phyloP scores from a whole-genome alignment of 2,888 invertebrate genomes.

The Sepioteuthis lessoniana region DNA sequence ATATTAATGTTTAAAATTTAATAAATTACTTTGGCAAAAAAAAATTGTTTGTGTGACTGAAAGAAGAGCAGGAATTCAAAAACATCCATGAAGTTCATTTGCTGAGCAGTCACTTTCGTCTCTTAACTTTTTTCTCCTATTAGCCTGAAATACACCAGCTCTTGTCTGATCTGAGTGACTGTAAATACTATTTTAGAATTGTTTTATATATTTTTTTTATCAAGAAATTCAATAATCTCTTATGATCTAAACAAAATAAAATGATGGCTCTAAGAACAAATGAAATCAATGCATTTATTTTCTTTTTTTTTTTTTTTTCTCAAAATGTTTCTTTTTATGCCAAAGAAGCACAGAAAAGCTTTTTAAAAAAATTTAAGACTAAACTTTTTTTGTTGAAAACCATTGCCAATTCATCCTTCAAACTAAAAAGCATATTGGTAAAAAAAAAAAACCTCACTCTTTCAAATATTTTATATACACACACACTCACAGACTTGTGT shows the following conservation, averaged over 20 bases:
- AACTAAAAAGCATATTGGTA: not conserved
- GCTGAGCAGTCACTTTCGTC: too few relatives aligned
- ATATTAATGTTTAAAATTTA: not conserved
- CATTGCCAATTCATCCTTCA: constrained; percentile 4
- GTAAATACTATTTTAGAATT: too few relatives aligned
- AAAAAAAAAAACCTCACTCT: not conserved
- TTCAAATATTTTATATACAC: not conserved
- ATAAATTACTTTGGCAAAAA: not conserved
- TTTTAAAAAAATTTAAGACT: not conserved
- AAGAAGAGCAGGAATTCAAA: too few relatives aligned
- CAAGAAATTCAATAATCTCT: not conserved
- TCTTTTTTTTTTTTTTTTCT: not conserved
- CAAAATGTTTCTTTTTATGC: not conserved
- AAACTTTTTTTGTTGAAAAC: not conserved
- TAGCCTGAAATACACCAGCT: too few relatives aligned
- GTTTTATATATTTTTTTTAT: not conserved
- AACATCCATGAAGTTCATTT: too few relatives aligned
- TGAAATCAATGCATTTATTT: not conserved
- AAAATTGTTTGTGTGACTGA: too few relatives aligned
- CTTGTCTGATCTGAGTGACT: too few relatives aligned
- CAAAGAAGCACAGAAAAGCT: not conserved
- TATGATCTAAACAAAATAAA: not conserved
- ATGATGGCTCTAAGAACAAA: not conserved
- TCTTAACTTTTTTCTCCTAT: too few relatives aligned
- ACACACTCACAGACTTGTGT: not conserved